Percentiles rank a stretch among this genome's conserved stretches.
Conservation (phyloP, 2,797 vertebrate genomes). For the Nyctalus aviator region DNA sequence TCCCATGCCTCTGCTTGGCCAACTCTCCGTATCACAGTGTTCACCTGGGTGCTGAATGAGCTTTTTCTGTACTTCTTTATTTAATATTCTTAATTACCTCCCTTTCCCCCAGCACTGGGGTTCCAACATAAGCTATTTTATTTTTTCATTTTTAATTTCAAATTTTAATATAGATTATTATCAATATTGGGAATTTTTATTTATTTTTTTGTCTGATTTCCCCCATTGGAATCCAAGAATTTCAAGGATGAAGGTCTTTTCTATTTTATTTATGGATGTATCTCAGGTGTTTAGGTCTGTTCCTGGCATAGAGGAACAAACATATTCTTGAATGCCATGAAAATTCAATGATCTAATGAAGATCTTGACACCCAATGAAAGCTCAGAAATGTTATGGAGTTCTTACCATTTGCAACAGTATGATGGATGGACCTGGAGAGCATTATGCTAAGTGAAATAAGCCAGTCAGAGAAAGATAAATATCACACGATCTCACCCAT, state of each 20-base stretch:
- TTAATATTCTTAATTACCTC: background rate
- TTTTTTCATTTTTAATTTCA: background rate
- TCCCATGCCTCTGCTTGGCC: background rate
- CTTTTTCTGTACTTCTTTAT: background rate
- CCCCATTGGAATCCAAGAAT: background rate
- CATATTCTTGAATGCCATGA: background rate
- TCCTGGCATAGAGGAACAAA: background rate
- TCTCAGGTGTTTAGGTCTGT: background rate
- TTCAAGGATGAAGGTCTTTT: background rate
- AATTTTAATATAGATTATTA: background rate
- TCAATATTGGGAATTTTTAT: background rate
- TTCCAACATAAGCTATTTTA: background rate
- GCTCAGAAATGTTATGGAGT: background rate
- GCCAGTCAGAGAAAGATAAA: too few species aligned
- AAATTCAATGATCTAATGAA: background rate
- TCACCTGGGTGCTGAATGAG: background rate
- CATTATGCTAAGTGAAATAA: too few species aligned
- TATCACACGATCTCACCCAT: too few species aligned
- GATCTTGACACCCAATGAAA: background rate
- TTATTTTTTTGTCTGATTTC: background rate
- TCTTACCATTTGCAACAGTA: too few species aligned
- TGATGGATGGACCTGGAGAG: too few species aligned
- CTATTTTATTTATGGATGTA: background rate
- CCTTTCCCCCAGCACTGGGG: background rate
- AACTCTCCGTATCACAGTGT: background rate